Conservation (phyloP, 1,140 invertebrate genomes). For the Callitettix versicolor region DNA sequence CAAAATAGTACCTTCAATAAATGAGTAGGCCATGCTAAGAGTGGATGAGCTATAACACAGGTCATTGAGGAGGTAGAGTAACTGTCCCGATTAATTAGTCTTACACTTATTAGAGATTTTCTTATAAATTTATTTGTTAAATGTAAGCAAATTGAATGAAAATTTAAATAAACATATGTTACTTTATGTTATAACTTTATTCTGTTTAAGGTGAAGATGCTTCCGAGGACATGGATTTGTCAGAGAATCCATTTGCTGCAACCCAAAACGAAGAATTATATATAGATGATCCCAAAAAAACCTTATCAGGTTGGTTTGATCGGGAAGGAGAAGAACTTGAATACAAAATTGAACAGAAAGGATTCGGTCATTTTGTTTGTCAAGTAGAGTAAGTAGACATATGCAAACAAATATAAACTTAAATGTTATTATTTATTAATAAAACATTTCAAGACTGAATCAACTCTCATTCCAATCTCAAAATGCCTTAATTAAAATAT, state of each 20-base stretch:
- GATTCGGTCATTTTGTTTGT: slow-evolving; percentile 63
- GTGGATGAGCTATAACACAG: too few relatives aligned
- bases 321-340: slow-evolving; percentile 71
- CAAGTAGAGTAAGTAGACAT: slow-evolving; percentile 43
- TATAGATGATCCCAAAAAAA: slow-evolving; percentile 91
- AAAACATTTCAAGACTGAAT: background rate
- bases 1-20: too few relatives aligned
- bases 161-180: too few relatives aligned
- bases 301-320: slow-evolving; percentile 87
- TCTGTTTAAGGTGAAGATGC: slow-evolving; percentile 81
- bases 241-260: slow-evolving; percentile 73
- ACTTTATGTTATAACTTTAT: too few relatives aligned
- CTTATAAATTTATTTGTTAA: too few relatives aligned
- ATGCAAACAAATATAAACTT: slow-evolving; percentile 9
- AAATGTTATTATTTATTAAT: slow-evolving; percentile 2
- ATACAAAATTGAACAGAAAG: slow-evolving; percentile 75
- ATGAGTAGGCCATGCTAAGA: too few relatives aligned
- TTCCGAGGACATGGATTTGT: slow-evolving; percentile 69
- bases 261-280: slow-evolving; percentile 78
- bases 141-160: too few relatives aligned
- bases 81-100: too few relatives aligned
- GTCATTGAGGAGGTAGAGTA: too few relatives aligned
- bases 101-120: too few relatives aligned
- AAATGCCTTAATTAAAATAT: slow-evolving; percentile 2
- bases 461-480: background rate